Evolutionary conservation across 2,113 vertebrate genomes (phyloP), one percentile per base, ranked within the genome.

Genomic region (Etheostoma spectabile): DNA sequence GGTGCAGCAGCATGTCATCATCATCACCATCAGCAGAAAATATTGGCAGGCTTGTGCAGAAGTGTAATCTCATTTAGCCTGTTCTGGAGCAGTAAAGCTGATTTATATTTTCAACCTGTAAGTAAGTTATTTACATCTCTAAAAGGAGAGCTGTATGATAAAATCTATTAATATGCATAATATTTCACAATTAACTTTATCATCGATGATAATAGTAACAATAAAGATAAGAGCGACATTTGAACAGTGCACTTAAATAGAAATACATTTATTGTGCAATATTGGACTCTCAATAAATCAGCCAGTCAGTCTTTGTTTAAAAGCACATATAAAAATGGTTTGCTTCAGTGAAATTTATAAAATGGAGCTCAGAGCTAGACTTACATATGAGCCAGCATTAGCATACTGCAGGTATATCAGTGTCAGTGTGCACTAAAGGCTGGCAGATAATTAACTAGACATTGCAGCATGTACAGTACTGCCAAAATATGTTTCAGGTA

Each of bases 11-110:
- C 22, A 15, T 56, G 46, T 16, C 24, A 55, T 67, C 30, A 30
- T 30, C 30, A 30, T 30, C 30, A 27, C 27, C 67, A 12, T 22
- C 76, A 61, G 2, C 79, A 71, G 88, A 69, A 89, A 86, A 65
- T 55, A 21, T 21, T 48, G 49, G 10, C 53, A 70, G 15, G 48
- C 60, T 1, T 21, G 4, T 57, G 65, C 16, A 8, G 70, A 77
- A 80, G 71, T 71, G 57, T 55, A 13, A 79, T 78, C 69, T 78
- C 46, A 15, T 19, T 71, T 24, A 10, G 13, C 12, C 35, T 16
- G 49, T 24, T 19, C 2, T 8, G 46, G 21, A 57, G 55, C 15
- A 21, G 22, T 33, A 22, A 35, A 65, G 5, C 5, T 53, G 14
- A 65, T 60, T 46, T n/a, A 14, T n/a, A 5, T 13, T 22, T 56